Percentiles rank a stretch among this genome's conserved stretches.
Evolutionary conservation across 2,113 vertebrate genomes (phyloP).

Genomic region (Odocoileus hemionus): DNA sequence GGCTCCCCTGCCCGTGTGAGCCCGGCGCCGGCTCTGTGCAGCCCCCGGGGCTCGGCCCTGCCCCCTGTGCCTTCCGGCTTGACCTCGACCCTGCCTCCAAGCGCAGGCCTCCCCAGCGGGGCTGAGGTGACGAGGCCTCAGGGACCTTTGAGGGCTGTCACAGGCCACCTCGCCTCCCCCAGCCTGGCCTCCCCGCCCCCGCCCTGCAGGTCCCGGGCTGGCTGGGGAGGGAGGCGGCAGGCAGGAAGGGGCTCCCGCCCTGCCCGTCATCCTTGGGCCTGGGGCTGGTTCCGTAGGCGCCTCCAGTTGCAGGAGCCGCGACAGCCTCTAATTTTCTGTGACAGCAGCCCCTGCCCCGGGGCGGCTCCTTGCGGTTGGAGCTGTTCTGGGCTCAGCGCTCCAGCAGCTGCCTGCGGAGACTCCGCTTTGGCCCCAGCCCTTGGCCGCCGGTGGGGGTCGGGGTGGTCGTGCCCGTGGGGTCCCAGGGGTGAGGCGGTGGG

Average conservation of each 20-base stretch:
- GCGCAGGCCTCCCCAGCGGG: not conserved
- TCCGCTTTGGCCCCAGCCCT: not conserved
- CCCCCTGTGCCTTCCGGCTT: not conserved
- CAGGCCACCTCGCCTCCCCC: accelerated
- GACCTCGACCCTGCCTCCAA: not conserved
- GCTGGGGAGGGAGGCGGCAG: not conserved
- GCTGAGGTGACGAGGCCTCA: not conserved
- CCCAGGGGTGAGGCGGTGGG: not conserved
- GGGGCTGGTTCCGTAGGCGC: not conserved
- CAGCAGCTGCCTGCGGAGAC: not conserved
- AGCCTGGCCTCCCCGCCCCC: not conserved
- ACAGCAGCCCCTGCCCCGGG: not conserved
- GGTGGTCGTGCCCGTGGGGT: not conserved
- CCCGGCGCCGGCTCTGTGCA: accelerated
- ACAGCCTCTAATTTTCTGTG: constrained; percentile 64
- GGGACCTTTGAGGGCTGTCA: not conserved
- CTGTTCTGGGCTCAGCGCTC: not conserved
- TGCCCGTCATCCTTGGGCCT: not conserved
- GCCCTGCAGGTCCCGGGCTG: too few species aligned
- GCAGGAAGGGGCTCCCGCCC: not conserved
- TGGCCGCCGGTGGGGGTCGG: not conserved
- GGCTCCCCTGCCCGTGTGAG: not conserved
- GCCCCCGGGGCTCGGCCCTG: not conserved
- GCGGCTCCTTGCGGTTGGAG: not conserved
- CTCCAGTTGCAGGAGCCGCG: not conserved